A percentile compares a stretch with the other conserved stretches of the same genome.
Evolutionary conservation across 2,797 vertebrate species (phyloP).

Genomic region (Phoxinus dragarum): DNA sequence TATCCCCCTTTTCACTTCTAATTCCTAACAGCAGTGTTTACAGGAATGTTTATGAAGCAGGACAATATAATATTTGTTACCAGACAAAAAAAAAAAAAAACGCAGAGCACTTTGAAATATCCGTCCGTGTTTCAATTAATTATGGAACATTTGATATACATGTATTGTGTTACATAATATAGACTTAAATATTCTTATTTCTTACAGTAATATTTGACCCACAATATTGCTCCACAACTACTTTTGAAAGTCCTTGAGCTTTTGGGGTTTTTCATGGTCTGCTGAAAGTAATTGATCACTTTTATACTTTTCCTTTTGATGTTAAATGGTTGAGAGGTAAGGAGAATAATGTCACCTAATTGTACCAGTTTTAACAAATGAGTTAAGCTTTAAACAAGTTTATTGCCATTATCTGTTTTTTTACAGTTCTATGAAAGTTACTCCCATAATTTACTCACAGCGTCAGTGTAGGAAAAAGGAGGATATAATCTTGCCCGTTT

Average conservation of each 20-base stretch:
- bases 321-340: neutral
- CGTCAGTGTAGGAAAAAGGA: neutral
- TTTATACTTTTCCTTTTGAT: neutral
- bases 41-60: neutral
- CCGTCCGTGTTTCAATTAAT: neutral
- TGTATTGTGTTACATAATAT: neutral
- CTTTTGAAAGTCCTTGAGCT: too few species aligned
- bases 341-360: neutral
- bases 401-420: neutral
- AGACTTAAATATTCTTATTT: neutral
- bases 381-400: neutral
- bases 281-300: neutral
- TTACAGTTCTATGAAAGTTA: neutral
- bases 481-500: neutral
- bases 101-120: neutral
- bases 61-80: neutral
- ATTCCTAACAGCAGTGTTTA: neutral
- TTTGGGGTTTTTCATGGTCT: neutral
- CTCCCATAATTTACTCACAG: neutral
- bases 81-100: neutral
- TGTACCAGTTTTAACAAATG: neutral
- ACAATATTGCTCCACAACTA: neutral
- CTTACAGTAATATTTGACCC: neutral
- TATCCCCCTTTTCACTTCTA: neutral
- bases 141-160: neutral